Evolutionary conservation across 2,888 invertebrate genomes (phyloP).

Genomic region (Busseola fusca): DNA sequence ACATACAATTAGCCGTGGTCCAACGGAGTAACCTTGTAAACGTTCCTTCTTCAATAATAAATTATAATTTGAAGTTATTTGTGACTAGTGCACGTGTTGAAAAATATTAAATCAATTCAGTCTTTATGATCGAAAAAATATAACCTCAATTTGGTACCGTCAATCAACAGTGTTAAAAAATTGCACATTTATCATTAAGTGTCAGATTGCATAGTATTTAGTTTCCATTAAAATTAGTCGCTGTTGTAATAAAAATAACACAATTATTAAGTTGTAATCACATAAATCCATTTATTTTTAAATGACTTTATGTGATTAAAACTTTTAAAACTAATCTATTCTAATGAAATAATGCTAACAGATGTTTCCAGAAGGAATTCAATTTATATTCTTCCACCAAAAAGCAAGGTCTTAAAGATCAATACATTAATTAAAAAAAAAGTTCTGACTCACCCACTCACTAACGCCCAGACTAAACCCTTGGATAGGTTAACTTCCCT

Average conservation of each 20-base stretch:
- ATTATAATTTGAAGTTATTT: background rate
- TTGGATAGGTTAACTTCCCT: no score
- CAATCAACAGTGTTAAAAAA: constrained; percentile 14
- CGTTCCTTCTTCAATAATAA: background rate
- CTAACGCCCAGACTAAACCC: background rate
- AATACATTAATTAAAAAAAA: background rate
- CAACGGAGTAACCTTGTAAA: background rate
- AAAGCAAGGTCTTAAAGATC: background rate
- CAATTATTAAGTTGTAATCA: background rate
- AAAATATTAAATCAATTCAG: constrained; percentile 11
- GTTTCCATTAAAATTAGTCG: constrained; percentile 22
- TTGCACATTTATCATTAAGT: constrained; percentile 17
- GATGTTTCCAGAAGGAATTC: background rate
- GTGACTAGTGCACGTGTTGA: background rate
- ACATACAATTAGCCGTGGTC: constrained; percentile 6
- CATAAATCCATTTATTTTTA: background rate
- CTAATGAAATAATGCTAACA: background rate
- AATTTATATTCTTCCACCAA: background rate
- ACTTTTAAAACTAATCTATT: background rate
- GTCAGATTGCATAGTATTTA: constrained; percentile 24
- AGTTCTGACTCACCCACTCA: background rate
- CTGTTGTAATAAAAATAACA: constrained; percentile 6
- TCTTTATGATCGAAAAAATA: constrained; percentile 6
- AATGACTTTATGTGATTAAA: background rate
- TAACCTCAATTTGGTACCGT: constrained; percentile 1